A percentile compares a stretch with the other conserved stretches of the same genome.
Conservation (phyloP, 1,140 invertebrate genomes). For the Aculops lycopersici region DNA sequence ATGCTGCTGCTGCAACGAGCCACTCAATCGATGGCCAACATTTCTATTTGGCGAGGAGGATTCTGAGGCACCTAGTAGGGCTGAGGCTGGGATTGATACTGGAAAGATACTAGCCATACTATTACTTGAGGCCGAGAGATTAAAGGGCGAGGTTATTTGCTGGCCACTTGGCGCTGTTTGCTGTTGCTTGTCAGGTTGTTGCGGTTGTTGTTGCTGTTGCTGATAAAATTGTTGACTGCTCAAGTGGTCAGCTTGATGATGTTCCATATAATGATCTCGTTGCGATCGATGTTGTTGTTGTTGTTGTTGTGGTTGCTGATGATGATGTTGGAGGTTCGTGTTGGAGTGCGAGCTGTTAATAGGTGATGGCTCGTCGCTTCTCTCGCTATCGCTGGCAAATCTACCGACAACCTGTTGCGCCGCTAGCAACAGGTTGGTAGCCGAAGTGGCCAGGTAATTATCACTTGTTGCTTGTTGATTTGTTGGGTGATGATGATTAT, state of each 20-base stretch:
- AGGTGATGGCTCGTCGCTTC: too few relatives aligned
- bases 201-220: slow-evolving; percentile 1
- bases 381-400: too few relatives aligned
- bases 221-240: neutral
- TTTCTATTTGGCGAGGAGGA: slow-evolving; percentile 3
- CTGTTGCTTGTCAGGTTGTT: neutral
- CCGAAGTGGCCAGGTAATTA: neutral
- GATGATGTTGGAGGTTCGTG: too few relatives aligned
- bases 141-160: slow-evolving; percentile 1
- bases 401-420: too few relatives aligned
- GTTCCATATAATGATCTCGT: neutral
- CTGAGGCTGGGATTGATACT: slow-evolving; percentile 7
- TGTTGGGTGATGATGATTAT: too few relatives aligned
- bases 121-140: neutral
- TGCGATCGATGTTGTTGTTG: neutral
- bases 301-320: too few relatives aligned
- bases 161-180: neutral
- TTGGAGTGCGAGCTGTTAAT: too few relatives aligned
- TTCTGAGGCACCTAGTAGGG: slow-evolving; percentile 6
- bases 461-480: neutral
- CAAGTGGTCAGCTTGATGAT: neutral
- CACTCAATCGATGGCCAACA: slow-evolving; percentile 7
- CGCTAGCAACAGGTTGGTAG: neutral
- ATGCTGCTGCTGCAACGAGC: slow-evolving; percentile 1
- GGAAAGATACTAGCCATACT: neutral